These are phyloP conservation scores for Catharus minimus DNA, from an alignment of 2,113 vertebrate species.

Conservation along the genomic window DNA sequence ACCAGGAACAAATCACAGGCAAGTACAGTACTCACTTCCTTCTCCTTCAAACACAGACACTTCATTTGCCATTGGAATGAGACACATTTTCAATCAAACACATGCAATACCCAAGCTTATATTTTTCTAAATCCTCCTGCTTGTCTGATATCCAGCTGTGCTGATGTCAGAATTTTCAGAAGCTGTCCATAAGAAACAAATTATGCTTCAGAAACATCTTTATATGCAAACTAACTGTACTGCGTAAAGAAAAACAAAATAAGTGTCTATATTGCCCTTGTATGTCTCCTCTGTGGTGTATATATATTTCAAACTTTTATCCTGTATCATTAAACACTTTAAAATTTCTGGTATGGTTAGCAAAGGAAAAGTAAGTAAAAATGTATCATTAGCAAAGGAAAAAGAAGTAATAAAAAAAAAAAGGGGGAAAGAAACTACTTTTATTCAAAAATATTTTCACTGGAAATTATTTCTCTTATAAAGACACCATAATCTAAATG, in stretches of 20 bases:
- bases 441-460: not conserved
- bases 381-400: not conserved
- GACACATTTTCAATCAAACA: slow-evolving; percentile 4
- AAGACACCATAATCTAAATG: not conserved
- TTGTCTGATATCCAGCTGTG: slow-evolving; percentile 12
- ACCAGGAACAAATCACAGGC: not conserved
- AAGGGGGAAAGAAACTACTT: not conserved
- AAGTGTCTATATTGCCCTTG: not conserved
- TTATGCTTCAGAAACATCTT: not conserved
- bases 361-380: not conserved
- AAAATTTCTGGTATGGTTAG: not conserved
- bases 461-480: not conserved
- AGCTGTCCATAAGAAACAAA: not conserved
- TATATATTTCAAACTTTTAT: not conserved
- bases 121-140: not conserved
- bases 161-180: slow-evolving; percentile 9
- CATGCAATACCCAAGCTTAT: not conserved
- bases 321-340: not conserved
- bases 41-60: not conserved
- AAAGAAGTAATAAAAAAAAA: not conserved
- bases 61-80: not conserved
- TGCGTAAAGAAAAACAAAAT: not conserved
- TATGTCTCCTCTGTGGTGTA: not conserved
- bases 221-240: not conserved
- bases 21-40: not conserved